These are phyloP conservation scores for Dolichoris vasculosae DNA, from an alignment of 1,140 invertebrate genomes.

Conservation along the genomic window DNA sequence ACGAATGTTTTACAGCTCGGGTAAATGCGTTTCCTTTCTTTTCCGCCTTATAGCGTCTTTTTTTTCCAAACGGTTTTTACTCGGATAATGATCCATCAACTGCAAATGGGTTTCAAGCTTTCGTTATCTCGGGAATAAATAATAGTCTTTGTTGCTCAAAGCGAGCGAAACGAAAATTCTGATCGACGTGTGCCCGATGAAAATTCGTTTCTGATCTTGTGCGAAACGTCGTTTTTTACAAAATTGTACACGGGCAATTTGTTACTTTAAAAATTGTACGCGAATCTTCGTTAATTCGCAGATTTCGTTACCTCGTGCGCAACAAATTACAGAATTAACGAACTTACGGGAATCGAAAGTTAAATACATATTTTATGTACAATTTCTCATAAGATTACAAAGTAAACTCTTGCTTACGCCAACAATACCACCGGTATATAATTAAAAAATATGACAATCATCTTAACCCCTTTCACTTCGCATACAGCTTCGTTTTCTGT, in stretches of 20 bases:
- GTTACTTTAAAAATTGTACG: not conserved
- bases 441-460: slow-evolving; percentile 4
- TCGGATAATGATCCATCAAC: not conserved
- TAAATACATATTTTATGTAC: not conserved
- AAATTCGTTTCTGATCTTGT: not conserved
- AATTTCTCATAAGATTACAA: slow-evolving; percentile 8
- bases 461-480: slow-evolving; percentile 14
- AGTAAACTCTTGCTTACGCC: not conserved
- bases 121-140: not conserved
- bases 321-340: slow-evolving; percentile 10
- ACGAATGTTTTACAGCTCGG: not conserved
- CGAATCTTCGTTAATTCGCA: not conserved
- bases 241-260: no score
- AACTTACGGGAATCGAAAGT: not conserved
- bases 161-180: not conserved
- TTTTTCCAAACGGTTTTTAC: not conserved
- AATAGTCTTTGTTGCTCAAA: not conserved
- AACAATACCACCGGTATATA: not conserved
- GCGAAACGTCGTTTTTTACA: not conserved
- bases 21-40: not conserved
- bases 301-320: not conserved
- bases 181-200: not conserved
- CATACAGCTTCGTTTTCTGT: not conserved
- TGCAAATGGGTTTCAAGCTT: slow-evolving; percentile 15
- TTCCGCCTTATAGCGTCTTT: not conserved